Percentiles rank a stretch among this genome's conserved stretches.
Conservation (phyloP, 1,140 invertebrate species). For the Antheraea mylitta region DNA sequence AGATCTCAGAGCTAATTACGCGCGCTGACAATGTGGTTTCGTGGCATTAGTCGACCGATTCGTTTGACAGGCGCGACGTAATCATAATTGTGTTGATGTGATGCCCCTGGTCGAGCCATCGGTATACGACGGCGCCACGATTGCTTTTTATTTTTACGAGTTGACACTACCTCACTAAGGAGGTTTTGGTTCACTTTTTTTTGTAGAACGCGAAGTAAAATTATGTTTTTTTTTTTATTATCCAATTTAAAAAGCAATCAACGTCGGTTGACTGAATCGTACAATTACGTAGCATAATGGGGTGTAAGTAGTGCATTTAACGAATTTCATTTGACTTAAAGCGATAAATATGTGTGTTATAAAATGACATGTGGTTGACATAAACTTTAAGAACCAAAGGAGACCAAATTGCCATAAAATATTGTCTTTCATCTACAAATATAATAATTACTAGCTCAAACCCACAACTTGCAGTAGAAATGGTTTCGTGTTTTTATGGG, state of each 20-base stretch:
- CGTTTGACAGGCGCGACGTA: conserved; percentile 39
- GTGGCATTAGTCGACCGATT: conserved; percentile 45
- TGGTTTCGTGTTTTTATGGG: no score
- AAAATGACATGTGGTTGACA: not conserved
- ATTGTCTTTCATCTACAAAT: no score
- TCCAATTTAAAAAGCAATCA: conserved; percentile 3
- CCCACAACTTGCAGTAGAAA: no score
- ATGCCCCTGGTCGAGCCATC: conserved; percentile 23
- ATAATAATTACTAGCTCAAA: no score
- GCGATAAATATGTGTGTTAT: not conserved
- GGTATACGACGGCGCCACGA: conserved; percentile 31
- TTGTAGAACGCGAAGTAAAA: not conserved
- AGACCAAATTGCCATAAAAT: no score
- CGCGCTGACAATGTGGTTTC: conserved; percentile 27
- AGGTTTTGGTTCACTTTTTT: conserved; percentile 13
- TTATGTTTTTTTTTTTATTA: not conserved
- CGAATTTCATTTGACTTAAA: not conserved
- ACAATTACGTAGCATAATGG: conserved; percentile 9
- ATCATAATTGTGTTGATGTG: conserved; percentile 29
- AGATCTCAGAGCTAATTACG: conserved; percentile 17
- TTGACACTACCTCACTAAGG: conserved; percentile 16
- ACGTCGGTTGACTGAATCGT: not conserved
- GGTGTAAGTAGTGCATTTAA: not conserved
- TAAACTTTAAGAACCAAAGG: no score
- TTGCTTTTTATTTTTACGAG: conserved; percentile 21